Evolutionary conservation across 1,140 invertebrate species (phyloP).

Genomic region (Eufriesea mexicana): DNA sequence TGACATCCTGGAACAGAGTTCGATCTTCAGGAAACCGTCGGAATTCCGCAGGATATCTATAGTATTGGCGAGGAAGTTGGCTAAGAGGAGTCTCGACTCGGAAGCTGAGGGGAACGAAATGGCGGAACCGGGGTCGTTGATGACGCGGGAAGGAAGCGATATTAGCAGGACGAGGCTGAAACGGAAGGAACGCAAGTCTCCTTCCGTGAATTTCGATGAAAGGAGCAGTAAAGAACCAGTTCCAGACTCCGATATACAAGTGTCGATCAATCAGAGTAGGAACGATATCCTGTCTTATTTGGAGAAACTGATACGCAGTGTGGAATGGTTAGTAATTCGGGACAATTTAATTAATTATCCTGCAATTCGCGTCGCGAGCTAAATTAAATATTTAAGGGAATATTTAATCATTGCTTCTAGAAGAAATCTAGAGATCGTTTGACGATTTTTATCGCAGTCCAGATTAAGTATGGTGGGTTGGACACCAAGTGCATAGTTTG

Average conservation of each 20-base stretch:
- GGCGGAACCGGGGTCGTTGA: background rate
- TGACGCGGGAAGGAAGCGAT: background rate
- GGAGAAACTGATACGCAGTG: slow-evolving; percentile 71
- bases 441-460: no score
- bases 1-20: slow-evolving; percentile 45
- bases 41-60: slow-evolving; percentile 83
- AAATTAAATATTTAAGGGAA: no score
- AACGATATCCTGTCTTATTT: slow-evolving; percentile 73
- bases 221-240: background rate
- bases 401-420: no score
- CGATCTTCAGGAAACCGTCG: slow-evolving; percentile 82
- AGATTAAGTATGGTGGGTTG: no score
- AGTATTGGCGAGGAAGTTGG: slow-evolving; percentile 75
- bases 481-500: no score
- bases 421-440: no score
- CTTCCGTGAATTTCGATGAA: background rate
- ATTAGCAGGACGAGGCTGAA: background rate
- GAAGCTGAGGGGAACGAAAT: background rate
- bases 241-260: background rate
- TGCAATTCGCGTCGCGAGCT: no score
- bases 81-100: slow-evolving; percentile 71
- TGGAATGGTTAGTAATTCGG: slow-evolving; percentile 66
- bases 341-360: no score
- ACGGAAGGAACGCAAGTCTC: slow-evolving; percentile 12
- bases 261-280: slow-evolving; percentile 64